Conservation (phyloP, 2,113 vertebrate species). For the Thunnus maccoyii region DNA sequence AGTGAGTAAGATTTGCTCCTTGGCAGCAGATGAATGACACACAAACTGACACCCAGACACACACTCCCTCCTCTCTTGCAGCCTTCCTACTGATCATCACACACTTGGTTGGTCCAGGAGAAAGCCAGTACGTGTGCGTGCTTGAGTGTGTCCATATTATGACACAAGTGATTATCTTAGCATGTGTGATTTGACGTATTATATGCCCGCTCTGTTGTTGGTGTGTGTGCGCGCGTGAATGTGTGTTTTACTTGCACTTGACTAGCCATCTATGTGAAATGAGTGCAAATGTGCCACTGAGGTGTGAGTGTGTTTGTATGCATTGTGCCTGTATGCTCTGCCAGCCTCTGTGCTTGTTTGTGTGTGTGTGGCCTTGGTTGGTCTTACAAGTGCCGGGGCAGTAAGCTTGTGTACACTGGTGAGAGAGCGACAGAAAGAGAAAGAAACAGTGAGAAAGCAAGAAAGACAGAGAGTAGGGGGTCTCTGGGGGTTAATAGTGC, state of each 20-base stretch:
- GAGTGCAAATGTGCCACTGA: slow-evolving; percentile 64
- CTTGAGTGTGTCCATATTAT: slow-evolving; percentile 69
- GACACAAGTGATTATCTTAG: slow-evolving; percentile 73
- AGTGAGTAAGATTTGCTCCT: slow-evolving; percentile 50
- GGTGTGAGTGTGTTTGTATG: slow-evolving; percentile 58
- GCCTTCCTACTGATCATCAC: slow-evolving; percentile 87
- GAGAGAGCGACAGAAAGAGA: slow-evolving; percentile 60
- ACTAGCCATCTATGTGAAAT: slow-evolving; percentile 73
- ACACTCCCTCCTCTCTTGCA: slow-evolving; percentile 71
- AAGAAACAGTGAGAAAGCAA: slow-evolving; percentile 64
- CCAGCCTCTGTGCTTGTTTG: slow-evolving; percentile 20
- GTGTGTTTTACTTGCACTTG: slow-evolving; percentile 77
- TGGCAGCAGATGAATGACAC: slow-evolving; percentile 48
- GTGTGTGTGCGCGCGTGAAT: slow-evolving; percentile 58
- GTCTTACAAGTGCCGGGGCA: slow-evolving; percentile 64
- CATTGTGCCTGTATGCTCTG: slow-evolving; percentile 41
- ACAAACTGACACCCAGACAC: slow-evolving; percentile 42
- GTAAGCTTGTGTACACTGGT: slow-evolving; percentile 62
- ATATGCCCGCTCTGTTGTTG: slow-evolving; percentile 62
- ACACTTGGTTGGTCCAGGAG: slow-evolving; percentile 86
- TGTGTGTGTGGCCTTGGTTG: slow-evolving; percentile 68
- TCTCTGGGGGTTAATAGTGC: slow-evolving; percentile 78
- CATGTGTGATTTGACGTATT: slow-evolving; percentile 73
- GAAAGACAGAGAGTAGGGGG: slow-evolving; percentile 65
- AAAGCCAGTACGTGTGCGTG: slow-evolving; percentile 74